A percentile compares a stretch with the other conserved stretches of the same genome.
Conservation (phyloP, 2,113 vertebrate species). For the Hucho hucho region DNA sequence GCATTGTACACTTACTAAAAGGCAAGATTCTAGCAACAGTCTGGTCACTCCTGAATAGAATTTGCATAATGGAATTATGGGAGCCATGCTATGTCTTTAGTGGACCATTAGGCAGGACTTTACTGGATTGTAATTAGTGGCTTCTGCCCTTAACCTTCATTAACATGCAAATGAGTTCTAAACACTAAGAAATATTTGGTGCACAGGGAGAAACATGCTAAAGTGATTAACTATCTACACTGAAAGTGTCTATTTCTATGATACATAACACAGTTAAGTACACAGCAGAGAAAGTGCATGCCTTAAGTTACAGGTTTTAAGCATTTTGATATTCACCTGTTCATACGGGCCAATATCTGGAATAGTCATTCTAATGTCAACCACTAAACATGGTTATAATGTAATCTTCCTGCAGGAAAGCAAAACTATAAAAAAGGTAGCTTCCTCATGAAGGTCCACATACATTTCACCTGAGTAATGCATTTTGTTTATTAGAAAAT, state of each 20-base stretch:
- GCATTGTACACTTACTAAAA: slow-evolving; percentile 72
- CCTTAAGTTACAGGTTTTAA: slow-evolving; percentile 36
- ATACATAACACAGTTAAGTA: slow-evolving; percentile 66
- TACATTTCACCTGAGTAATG: no score
- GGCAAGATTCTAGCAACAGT: slow-evolving; percentile 67
- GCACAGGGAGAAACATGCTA: slow-evolving; percentile 77
- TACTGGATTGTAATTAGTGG: slow-evolving; percentile 92
- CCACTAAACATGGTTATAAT: no score
- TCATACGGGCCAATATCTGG: no score
- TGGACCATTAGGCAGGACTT: slow-evolving; percentile 86
- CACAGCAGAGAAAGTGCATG: slow-evolving; percentile 46
- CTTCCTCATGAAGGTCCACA: no score
- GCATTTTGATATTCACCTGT: not conserved
- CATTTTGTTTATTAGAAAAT: not conserved
- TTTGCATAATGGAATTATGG: slow-evolving; percentile 96
- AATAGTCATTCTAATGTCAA: no score
- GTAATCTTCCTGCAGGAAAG: no score
- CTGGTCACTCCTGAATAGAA: slow-evolving; percentile 75
- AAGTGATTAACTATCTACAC: slow-evolving; percentile 71
- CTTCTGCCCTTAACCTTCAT: slow-evolving; percentile 94
- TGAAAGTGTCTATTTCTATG: slow-evolving; percentile 73
- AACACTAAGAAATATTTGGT: slow-evolving; percentile 78
- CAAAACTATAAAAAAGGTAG: no score
- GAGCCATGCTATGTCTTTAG: slow-evolving; percentile 83
- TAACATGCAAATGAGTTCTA: slow-evolving; percentile 91